Percentiles rank a stretch among this genome's conserved stretches.
These are phyloP conservation scores for Nasonia giraulti DNA, from an alignment of 1,140 invertebrate species.

Conservation along the genomic window DNA sequence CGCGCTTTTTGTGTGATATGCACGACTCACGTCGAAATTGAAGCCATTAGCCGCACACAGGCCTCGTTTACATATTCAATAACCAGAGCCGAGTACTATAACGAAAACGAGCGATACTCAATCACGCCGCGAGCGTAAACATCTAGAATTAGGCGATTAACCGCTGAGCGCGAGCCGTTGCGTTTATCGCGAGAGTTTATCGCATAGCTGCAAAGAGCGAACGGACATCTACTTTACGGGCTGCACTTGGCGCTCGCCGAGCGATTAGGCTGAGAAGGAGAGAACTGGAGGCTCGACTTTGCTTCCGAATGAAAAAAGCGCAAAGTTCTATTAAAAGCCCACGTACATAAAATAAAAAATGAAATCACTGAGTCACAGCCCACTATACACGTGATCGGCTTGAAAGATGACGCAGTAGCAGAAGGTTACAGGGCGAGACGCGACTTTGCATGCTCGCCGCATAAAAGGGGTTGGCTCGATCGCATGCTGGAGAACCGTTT, in stretches of 20 bases:
- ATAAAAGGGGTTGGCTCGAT: constrained; percentile 53
- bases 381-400: background rate
- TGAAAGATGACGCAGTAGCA: background rate
- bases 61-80: background rate
- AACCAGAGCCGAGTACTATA: background rate
- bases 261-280: background rate
- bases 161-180: background rate
- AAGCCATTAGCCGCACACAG: background rate
- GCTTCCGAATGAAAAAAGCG: constrained; percentile 10
- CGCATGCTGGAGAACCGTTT: constrained; percentile 64
- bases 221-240: background rate
- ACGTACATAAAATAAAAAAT: background rate
- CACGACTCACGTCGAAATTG: background rate
- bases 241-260: no score
- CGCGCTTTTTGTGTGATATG: background rate
- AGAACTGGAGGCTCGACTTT: background rate
- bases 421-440: background rate
- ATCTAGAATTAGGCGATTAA: background rate
- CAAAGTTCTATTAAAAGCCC: no score
- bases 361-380: background rate
- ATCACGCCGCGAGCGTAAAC: background rate
- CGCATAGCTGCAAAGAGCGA: background rate
- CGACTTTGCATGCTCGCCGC: constrained; percentile 35
- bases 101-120: background rate
- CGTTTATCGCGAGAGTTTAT: background rate